Conservation (phyloP, 2,797 vertebrate species). For the Antennarius maculatus region DNA sequence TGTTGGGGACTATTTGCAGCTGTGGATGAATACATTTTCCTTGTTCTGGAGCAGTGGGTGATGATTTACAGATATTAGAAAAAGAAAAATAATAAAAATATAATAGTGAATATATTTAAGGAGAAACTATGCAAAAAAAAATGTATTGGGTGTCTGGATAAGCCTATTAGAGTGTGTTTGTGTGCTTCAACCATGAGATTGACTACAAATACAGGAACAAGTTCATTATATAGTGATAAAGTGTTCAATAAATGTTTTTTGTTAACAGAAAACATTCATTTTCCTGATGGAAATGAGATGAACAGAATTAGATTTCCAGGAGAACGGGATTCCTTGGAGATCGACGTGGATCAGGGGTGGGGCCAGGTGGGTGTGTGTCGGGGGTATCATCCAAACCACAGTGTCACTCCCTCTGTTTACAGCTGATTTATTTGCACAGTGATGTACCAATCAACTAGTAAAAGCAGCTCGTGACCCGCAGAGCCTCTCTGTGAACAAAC, state of each 20-base stretch:
- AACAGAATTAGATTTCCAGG: neutral
- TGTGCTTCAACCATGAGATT: too few species aligned
- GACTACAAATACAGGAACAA: too few species aligned
- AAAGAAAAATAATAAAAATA: neutral
- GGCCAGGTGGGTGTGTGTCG: neutral
- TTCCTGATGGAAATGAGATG: neutral
- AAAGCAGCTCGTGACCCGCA: conserved; percentile 18
- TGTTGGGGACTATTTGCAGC: neutral
- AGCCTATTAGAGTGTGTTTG: too few species aligned
- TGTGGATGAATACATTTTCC: neutral
- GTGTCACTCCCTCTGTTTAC: neutral
- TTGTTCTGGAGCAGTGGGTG: neutral
- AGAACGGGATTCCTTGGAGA: neutral
- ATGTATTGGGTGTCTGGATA: too few species aligned
- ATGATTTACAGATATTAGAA: neutral
- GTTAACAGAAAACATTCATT: neutral
- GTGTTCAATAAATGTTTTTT: too few species aligned
- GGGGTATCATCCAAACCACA: neutral
- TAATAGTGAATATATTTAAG: too few species aligned
- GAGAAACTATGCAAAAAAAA: too few species aligned
- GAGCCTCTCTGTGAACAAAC: conserved; percentile 39
- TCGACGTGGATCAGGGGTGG: neutral
- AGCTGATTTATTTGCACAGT: neutral
- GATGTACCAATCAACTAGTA: conserved; percentile 1
- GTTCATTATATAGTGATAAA: too few species aligned